Conservation (phyloP, 92 coral and sea anemone species). For the Galaxea fascicularis region DNA sequence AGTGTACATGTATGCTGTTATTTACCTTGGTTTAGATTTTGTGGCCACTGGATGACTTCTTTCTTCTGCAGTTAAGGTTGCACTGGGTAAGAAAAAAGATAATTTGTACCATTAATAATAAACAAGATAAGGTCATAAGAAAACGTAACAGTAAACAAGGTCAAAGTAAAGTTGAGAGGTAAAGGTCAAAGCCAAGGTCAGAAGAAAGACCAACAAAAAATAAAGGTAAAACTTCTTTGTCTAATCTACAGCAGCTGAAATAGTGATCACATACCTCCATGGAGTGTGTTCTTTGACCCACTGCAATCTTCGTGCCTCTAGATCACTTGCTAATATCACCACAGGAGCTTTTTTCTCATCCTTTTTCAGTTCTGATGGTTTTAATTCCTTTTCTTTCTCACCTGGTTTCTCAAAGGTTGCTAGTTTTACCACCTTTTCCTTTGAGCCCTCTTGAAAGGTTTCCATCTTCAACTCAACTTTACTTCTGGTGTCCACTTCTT, state of each 20-base stretch:
- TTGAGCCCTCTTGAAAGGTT: slow-evolving; percentile 9
- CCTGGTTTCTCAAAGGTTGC: neutral
- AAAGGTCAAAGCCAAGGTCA: neutral
- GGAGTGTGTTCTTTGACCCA: slow-evolving; percentile 85
- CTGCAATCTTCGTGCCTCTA: slow-evolving; percentile 72
- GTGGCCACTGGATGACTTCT: slow-evolving; percentile 77
- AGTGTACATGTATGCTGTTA: neutral
- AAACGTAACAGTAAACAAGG: neutral
- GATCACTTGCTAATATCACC: slow-evolving; percentile 39
- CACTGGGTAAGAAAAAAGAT: slow-evolving; percentile 11
- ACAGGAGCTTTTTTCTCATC: neutral
- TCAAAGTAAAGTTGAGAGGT: neutral
- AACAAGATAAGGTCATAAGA: neutral
- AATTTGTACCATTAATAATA: neutral
- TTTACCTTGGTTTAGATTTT: slow-evolving; percentile 64
- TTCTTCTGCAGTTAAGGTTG: slow-evolving; percentile 64
- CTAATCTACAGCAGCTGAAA: too few species aligned
- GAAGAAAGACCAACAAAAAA: neutral
- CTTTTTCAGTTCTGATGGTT: slow-evolving; percentile 17
- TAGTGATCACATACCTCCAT: slow-evolving; percentile 75
- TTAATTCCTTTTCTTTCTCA: slow-evolving; percentile 16
- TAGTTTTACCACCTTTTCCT: slow-evolving; percentile 10
- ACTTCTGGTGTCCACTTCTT: slow-evolving; percentile 3
- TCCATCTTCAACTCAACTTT: neutral
- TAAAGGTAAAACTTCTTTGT: neutral